Evolutionary conservation across 2,797 vertebrate genomes (phyloP).

Genomic region (Sylvia borin): DNA sequence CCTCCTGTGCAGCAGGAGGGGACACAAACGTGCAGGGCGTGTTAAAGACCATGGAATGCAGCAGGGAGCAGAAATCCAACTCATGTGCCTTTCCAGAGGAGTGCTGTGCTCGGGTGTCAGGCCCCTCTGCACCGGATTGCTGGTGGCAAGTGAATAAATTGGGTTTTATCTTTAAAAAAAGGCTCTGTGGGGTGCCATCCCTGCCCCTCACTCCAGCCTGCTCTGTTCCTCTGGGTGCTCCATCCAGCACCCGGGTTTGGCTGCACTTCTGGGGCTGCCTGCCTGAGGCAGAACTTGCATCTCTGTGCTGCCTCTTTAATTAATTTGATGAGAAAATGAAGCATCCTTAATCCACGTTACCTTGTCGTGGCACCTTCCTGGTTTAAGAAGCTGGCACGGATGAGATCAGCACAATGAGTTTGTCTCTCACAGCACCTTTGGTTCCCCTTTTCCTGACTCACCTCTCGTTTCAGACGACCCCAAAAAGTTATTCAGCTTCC

Average conservation of each 20-base stretch:
- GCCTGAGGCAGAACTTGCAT: neutral
- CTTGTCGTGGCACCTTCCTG: neutral
- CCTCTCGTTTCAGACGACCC: neutral
- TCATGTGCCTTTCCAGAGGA: neutral
- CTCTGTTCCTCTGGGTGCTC: neutral
- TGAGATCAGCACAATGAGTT: neutral
- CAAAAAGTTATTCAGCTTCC: neutral
- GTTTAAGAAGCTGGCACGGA: neutral
- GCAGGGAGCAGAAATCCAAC: neutral
- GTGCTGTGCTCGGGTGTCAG: neutral
- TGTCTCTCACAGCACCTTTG: neutral
- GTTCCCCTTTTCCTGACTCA: neutral
- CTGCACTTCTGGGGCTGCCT: neutral
- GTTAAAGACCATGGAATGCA: neutral
- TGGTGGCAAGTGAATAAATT: neutral
- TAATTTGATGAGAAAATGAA: neutral
- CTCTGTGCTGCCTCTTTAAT: neutral
- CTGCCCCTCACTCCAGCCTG: neutral
- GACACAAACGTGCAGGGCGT: fast-evolving
- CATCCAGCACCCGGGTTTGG: neutral
- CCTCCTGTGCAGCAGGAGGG: neutral
- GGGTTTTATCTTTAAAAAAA: neutral
- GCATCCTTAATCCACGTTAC: fast-evolving
- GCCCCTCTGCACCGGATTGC: neutral
- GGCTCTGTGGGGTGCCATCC: neutral